These are phyloP conservation scores for Pteruthius melanotis DNA, from an alignment of 2,113 vertebrate species.

Conservation along the genomic window DNA sequence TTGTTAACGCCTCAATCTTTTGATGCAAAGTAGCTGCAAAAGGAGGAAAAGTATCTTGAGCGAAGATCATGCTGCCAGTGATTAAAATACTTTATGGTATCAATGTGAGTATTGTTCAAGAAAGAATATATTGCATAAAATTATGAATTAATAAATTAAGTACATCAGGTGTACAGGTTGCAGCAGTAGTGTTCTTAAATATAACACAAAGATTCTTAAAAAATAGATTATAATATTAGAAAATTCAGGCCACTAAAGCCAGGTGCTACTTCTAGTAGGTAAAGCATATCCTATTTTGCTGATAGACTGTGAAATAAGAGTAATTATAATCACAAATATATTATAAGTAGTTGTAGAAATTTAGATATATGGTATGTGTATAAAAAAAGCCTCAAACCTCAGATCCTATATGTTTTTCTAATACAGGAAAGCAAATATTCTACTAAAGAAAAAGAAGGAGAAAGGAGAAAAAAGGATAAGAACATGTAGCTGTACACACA, in stretches of 20 bases:
- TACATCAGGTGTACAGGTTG: not conserved
- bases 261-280: not conserved
- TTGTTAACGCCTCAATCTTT: conserved; percentile 3
- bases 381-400: not conserved
- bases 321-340: not conserved
- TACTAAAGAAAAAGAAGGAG: not conserved
- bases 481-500: not conserved
- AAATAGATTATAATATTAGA: not conserved
- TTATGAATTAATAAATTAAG: not conserved
- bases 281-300: not conserved
- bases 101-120: not conserved
- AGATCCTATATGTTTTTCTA: not conserved
- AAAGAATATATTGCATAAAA: not conserved
- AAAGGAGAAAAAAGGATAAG: not conserved
- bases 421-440: not conserved
- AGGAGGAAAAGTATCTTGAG: not conserved
- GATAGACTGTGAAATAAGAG: not conserved
- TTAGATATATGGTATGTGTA: not conserved
- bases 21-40: not conserved
- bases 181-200: not conserved
- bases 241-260: not conserved
- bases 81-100: not conserved
- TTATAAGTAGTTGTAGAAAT: not conserved
- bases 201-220: not conserved
- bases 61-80: not conserved